Evolutionary conservation across 1,140 invertebrate genomes (phyloP), one percentile per base, ranked within the genome.

Genomic region (Procambarus clarkii): DNA sequence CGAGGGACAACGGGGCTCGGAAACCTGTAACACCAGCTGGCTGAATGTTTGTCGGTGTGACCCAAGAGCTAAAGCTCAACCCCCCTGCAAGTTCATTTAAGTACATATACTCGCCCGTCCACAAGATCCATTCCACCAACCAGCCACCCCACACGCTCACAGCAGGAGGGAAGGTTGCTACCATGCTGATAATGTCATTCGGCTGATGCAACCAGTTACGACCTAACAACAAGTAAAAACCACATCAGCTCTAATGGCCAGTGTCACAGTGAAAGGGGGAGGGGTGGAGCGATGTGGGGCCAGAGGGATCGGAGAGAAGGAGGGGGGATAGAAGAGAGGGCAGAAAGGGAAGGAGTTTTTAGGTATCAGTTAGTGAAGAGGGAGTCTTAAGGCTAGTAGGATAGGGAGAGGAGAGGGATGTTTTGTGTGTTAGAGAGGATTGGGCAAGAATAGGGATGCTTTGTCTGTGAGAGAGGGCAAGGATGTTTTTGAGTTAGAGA

Each of bases 381-480:
- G 50, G 71, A 83, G 81, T 58, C 48, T 58, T 45, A 86, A 71
- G 76, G 84, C 76, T 69, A 86, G 84, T 76, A 71, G 76, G 84
- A 86, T 71, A 86, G 85, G 60, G 85, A 78, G 85, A 78, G 85
- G 60, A 13, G 80, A 82, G 48, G 54, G 48, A 54, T 7, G 54
- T 58, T 58, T n/a, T n/a, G n/a, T n/a, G n/a, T n/a, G n/a, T n/a
- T n/a, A n/a, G n/a, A n/a, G n/a, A n/a, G n/a, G n/a, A n/a, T n/a
- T n/a, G n/a, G n/a, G n/a, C n/a, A n/a, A n/a, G n/a, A n/a, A n/a
- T n/a, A n/a, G n/a, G n/a, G n/a, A n/a, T n/a, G n/a, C n/a, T n/a
- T n/a, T n/a, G n/a, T n/a, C n/a, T n/a, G n/a, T n/a, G n/a, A n/a
- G n/a, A n/a, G n/a, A n/a, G n/a, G n/a, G n/a, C n/a, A n/a, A n/a